Evolutionary conservation across 2,113 vertebrate species (phyloP).

Genomic region (Chlamydotis undulata): DNA sequence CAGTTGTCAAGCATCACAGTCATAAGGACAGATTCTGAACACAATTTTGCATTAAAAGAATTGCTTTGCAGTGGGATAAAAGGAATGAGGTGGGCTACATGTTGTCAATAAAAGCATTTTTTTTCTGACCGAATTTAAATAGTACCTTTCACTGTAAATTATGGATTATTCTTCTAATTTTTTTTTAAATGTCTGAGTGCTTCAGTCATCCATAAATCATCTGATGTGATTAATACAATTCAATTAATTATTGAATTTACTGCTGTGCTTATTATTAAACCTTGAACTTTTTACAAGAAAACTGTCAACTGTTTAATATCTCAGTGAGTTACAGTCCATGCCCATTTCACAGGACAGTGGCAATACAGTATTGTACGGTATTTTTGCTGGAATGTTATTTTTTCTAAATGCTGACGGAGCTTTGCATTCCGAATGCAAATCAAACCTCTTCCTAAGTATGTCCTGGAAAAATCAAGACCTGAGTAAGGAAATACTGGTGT

Average conservation of each 20-base stretch:
- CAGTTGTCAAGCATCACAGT: not conserved
- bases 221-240: not conserved
- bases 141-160: slow-evolving; percentile 20
- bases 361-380: not conserved
- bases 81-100: not conserved
- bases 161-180: not conserved
- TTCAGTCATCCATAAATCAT: slow-evolving; percentile 14
- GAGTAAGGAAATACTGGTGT: not conserved
- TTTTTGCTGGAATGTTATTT: not conserved
- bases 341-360: not conserved
- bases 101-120: not conserved
- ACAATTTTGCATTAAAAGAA: not conserved
- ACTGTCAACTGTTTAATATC: not conserved
- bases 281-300: not conserved
- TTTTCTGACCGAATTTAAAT: slow-evolving; percentile 10
- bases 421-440: not conserved
- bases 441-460: not conserved
- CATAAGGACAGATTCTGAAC: not conserved
- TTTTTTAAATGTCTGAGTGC: not conserved
- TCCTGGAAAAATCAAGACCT: not conserved
- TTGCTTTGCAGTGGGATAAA: not conserved
- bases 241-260: slow-evolving; percentile 1
- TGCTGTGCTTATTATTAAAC: not conserved
- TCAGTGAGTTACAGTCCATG: not conserved
- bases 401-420: not conserved